A percentile compares a stretch with the other conserved stretches of the same genome.
phyloP scores from a whole-genome alignment of 2,797 vertebrate genomes.

The Philypnodon macrostomus region DNA sequence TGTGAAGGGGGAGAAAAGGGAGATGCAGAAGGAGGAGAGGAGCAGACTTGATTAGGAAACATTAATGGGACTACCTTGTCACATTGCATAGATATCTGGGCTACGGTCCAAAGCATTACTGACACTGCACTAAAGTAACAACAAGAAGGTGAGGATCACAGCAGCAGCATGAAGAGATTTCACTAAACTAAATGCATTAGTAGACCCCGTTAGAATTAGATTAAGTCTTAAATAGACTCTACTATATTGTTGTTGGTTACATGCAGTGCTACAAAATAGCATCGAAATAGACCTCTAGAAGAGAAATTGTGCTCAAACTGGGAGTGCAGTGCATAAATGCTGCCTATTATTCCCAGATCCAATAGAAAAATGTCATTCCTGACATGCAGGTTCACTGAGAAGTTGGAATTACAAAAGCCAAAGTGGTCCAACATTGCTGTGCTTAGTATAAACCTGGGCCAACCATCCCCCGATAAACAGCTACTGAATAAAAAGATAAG shows the following conservation, averaged over 20 bases:
- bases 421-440: constrained; percentile 36
- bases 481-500: constrained; percentile 34
- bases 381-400: constrained; percentile 54
- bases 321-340: no score
- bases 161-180: constrained; percentile 45
- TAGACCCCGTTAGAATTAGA: constrained; percentile 33
- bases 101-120: constrained; percentile 64
- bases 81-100: constrained; percentile 64
- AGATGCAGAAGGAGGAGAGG: constrained; percentile 43
- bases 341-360: constrained; percentile 49
- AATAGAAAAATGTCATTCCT: constrained; percentile 48
- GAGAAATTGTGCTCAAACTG: constrained; percentile 27
- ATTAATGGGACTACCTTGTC: constrained; percentile 69
- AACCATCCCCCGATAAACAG: constrained; percentile 44
- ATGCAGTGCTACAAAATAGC: background rate
- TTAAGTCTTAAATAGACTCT: background rate
- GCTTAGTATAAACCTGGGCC: constrained; percentile 17
- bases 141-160: constrained; percentile 59
- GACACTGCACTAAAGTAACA: constrained; percentile 64
- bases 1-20: constrained; percentile 55
- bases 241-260: no score
- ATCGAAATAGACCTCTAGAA: constrained; percentile 2
- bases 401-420: constrained; percentile 54
- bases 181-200: constrained; percentile 45
- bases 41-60: constrained; percentile 71